Percentiles rank a stretch among this genome's conserved stretches.
Evolutionary conservation across 1,140 invertebrate species (phyloP).

Genomic region (Ctenoplectra terminalis): DNA sequence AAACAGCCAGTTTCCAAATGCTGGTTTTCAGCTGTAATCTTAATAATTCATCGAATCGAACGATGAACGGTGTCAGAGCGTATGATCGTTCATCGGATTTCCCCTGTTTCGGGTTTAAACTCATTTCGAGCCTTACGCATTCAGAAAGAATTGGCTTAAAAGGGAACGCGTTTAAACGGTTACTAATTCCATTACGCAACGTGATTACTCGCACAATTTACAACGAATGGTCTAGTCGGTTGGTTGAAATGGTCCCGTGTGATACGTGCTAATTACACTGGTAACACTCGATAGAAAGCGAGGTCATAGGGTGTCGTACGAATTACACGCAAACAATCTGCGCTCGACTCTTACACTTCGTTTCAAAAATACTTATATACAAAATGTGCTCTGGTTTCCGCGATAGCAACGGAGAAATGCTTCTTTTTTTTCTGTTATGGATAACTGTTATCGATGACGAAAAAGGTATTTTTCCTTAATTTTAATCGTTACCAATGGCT

Average conservation of each 20-base stretch:
- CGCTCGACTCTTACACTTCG: no score
- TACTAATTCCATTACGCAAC: slow-evolving; percentile 26
- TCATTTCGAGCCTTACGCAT: background rate
- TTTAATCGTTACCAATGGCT: no score
- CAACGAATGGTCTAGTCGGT: background rate
- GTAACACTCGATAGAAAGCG: background rate
- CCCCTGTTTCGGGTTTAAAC: background rate
- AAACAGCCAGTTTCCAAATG: background rate
- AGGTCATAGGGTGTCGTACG: no score
- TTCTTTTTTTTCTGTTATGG: no score
- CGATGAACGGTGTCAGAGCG: background rate
- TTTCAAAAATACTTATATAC: no score
- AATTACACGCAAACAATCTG: no score
- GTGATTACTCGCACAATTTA: slow-evolving; percentile 28
- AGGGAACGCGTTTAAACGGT: slow-evolving; percentile 30
- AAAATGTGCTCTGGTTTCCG: no score
- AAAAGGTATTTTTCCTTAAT: no score
- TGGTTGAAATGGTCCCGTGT: background rate
- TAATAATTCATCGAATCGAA: slow-evolving; percentile 24
- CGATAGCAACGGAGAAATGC: no score
- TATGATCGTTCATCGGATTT: slow-evolving; percentile 11
- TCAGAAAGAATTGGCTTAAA: slow-evolving; percentile 22
- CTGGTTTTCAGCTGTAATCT: background rate
- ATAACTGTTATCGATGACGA: no score
- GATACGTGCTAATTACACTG: slow-evolving; percentile 4